phyloP scores from a whole-genome alignment of 2,113 vertebrate genomes.

The Poecile atricapillus region DNA sequence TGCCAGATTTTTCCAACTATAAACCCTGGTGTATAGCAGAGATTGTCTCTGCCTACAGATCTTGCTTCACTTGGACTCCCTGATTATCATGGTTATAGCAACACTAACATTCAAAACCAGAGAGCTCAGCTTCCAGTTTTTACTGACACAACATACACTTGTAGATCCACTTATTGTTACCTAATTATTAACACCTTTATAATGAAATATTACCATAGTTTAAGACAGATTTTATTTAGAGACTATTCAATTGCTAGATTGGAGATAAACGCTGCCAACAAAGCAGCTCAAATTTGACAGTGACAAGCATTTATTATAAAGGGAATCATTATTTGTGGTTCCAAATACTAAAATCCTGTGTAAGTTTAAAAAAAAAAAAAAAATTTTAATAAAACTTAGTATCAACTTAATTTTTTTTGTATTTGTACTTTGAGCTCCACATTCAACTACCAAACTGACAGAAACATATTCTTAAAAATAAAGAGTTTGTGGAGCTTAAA shows the following conservation, averaged over 20 bases:
- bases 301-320: not conserved
- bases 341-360: not conserved
- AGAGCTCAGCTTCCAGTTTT: not conserved
- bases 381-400: not conserved
- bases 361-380: not conserved
- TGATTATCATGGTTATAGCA: not conserved
- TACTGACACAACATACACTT: not conserved
- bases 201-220: not conserved
- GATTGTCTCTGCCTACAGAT: not conserved
- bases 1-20: constrained; percentile 15
- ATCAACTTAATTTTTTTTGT: not conserved
- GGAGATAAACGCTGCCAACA: not conserved
- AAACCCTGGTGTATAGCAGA: not conserved
- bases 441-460: not conserved
- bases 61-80: not conserved
- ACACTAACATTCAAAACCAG: not conserved
- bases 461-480: not conserved
- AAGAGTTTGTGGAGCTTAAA: not conserved
- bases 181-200: not conserved
- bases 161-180: not conserved
- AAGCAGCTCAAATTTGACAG: not conserved
- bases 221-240: not conserved
- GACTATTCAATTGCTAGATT: not conserved
- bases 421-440: not conserved
- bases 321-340: not conserved